Evolutionary conservation across 2,888 invertebrate genomes (phyloP), one percentile per base, ranked within the genome.

Genomic region (Crepidodera aurea): DNA sequence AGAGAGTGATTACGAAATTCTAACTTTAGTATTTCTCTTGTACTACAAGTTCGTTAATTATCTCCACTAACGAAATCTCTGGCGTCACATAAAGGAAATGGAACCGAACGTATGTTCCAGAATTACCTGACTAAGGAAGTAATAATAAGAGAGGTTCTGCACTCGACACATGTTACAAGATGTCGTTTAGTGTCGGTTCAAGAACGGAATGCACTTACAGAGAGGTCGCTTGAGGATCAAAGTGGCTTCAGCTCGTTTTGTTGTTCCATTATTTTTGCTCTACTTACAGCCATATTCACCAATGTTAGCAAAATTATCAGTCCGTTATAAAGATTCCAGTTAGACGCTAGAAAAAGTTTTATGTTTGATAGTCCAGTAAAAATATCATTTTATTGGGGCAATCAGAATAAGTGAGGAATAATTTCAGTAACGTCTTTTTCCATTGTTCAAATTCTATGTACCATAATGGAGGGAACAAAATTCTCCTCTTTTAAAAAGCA

Each of bases 111-210:
- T 55, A 22, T 51, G 48, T 44, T 48, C 48, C 39, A 40, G 53
- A 62, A 62, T 62, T 58, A 62, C 62, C 62, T 62, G 62, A 57
- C 57, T 62, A 53, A 62, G 62, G 62, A 62, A 62, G 62, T 58
- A 58, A 58, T 58, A 62, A 62, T 53, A 40, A 58, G 62, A 62
- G 58, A 58, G 48, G 50, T 37, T 48, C 48, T 46, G 62, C 58
- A 54, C 58, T 62, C 53, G 62, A 58, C 62, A 62, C 62, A 50
- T 62, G 58, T 62, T 58, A 58, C 62, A 58, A 51, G 15, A 37
- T 32, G 58, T 39, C 62, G 53, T 62, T 62, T 53, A 53, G 51
- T 48, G 57, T 44, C 62, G 44, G 58, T 51, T 51, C 57, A 29
- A 42, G 56, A 46, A 34, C 54, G 53, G 50, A 58, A 58, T 54